Percentiles rank a stretch among this genome's conserved stretches.
These are phyloP conservation scores for Napeogenes inachia DNA, from an alignment of 2,888 invertebrate genomes.

Conservation along the genomic window DNA sequence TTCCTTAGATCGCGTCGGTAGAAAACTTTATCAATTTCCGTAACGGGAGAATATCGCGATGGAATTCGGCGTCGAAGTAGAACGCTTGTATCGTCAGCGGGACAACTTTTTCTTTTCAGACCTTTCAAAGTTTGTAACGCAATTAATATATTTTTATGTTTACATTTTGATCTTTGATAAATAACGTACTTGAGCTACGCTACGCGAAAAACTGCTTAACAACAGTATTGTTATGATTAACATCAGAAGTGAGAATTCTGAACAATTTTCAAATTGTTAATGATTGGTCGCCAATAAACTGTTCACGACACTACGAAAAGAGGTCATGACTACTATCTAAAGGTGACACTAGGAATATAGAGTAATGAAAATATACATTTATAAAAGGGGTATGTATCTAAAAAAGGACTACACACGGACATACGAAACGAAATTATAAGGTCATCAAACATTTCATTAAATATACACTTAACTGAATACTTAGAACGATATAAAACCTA, in stretches of 20 bases:
- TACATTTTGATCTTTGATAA: background rate
- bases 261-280: slow-evolving; percentile 6
- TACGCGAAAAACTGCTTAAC: too few relatives aligned
- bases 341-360: too few relatives aligned
- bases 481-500: slow-evolving; percentile 4
- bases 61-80: slow-evolving; percentile 38
- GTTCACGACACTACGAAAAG: too few relatives aligned
- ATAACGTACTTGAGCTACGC: too few relatives aligned
- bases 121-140: slow-evolving; percentile 13
- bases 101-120: slow-evolving; percentile 13
- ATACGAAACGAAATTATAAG: background rate
- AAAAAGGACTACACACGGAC: too few relatives aligned
- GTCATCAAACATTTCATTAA: background rate
- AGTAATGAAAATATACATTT: too few relatives aligned
- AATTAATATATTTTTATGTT: slow-evolving; percentile 7
- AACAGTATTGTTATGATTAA: too few relatives aligned
- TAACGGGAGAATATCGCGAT: slow-evolving; percentile 60
- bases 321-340: too few relatives aligned
- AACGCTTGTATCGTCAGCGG: slow-evolving; percentile 16
- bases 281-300: background rate
- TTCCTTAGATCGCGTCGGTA: slow-evolving; percentile 59
- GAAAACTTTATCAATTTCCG: slow-evolving; percentile 75
- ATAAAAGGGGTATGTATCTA: too few relatives aligned
- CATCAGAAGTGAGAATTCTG: background rate
- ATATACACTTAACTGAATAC: slow-evolving; percentile 2